These are phyloP conservation scores for Euleptes europaea DNA, from an alignment of 2,113 vertebrate genomes.

Conservation along the genomic window DNA sequence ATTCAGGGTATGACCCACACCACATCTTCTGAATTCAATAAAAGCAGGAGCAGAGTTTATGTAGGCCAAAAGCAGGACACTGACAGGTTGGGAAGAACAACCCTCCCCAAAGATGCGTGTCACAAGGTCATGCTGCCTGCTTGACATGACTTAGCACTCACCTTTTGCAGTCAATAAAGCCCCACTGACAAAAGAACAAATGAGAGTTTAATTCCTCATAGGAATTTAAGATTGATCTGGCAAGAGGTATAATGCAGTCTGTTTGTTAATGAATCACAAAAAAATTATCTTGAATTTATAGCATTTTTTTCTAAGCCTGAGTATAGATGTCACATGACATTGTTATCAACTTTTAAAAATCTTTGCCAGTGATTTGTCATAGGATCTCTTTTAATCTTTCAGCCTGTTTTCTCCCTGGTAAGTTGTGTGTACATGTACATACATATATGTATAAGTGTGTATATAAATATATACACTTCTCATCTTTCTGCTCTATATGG, in stretches of 20 bases:
- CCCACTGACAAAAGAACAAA: neutral
- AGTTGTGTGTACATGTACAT: neutral
- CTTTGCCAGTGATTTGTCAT: neutral
- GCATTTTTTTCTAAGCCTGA: neutral
- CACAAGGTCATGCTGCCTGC: neutral
- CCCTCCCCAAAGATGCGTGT: neutral
- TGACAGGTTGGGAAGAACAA: neutral
- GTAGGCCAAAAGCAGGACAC: fast-evolving
- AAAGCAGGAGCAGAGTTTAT: neutral
- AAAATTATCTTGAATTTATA: neutral
- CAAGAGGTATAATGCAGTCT: neutral
- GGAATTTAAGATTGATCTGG: neutral
- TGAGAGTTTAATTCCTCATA: neutral
- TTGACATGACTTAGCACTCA: neutral
- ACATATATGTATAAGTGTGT: neutral
- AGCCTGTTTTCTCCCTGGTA: neutral
- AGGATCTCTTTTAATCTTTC: neutral
- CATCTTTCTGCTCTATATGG: neutral
- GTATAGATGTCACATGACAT: slow-evolving; percentile 13
- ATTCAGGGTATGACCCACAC: neutral
- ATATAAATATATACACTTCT: neutral
- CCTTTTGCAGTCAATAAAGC: fast-evolving
- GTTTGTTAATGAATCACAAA: neutral
- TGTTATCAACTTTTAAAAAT: neutral
- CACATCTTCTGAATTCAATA: slow-evolving; percentile 29